Conservation (phyloP, 1,140 invertebrate genomes). For the Trichonephila clavata region DNA sequence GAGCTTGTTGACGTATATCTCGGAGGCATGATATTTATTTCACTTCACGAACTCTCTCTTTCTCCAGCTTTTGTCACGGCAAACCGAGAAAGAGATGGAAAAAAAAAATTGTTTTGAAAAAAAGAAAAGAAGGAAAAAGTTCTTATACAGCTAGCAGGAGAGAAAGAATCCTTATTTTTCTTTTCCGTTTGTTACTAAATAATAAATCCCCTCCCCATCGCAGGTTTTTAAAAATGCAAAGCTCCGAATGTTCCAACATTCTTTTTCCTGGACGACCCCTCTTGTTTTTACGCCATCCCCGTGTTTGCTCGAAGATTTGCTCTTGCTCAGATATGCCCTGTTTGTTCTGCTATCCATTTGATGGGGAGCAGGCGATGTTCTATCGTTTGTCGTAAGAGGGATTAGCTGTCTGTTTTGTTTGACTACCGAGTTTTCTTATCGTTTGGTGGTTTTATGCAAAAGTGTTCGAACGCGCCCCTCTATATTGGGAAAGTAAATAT, state of each 20-base stretch:
- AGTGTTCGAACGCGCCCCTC: neutral
- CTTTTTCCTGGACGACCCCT: neutral
- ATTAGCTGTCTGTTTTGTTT: constrained; percentile 31
- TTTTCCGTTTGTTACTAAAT: neutral
- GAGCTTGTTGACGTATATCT: too few relatives aligned
- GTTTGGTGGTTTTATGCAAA: constrained; percentile 30
- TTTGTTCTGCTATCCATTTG: neutral
- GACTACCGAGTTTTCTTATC: constrained; percentile 13
- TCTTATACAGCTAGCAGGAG: neutral
- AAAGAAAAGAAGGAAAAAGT: neutral
- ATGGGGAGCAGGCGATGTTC: neutral
- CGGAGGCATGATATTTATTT: too few relatives aligned
- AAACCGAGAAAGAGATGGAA: too few relatives aligned
- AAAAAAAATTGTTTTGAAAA: too few relatives aligned
- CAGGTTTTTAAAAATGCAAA: constrained; percentile 27
- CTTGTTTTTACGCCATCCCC: neutral
- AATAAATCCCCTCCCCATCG: constrained; percentile 10
- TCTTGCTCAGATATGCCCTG: neutral
- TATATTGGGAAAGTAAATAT: neutral
- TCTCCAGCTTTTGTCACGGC: too few relatives aligned
- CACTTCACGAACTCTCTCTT: too few relatives aligned
- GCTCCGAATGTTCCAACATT: neutral
- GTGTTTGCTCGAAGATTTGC: constrained; percentile 21
- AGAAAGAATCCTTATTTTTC: neutral
- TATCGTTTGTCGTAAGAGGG: constrained; percentile 18